These are phyloP conservation scores for Nasonovia ribisnigri DNA, from an alignment of 2,888 invertebrate genomes.

Conservation along the genomic window DNA sequence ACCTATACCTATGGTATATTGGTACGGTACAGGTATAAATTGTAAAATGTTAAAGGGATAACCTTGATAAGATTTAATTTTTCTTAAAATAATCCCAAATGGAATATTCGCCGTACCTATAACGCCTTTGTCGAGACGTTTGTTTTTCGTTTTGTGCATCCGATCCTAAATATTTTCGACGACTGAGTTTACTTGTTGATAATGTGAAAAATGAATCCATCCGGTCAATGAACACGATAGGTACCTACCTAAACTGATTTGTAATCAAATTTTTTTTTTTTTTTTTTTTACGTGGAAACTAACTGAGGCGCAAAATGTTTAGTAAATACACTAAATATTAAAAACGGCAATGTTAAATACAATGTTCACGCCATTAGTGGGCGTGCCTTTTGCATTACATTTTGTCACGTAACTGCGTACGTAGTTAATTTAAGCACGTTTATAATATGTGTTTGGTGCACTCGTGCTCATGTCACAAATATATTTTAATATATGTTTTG, in stretches of 20 bases:
- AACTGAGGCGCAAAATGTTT: not conserved
- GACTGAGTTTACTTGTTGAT: not conserved
- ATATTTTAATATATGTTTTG: not conserved
- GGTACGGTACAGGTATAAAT: not conserved
- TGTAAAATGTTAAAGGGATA: not conserved
- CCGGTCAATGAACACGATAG: not conserved
- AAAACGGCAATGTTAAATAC: slow-evolving; percentile 18
- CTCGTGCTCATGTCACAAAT: not conserved
- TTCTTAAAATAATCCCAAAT: not conserved
- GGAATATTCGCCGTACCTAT: not conserved
- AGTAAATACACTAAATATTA: not conserved
- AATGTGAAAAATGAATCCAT: not conserved
- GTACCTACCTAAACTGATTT: not conserved
- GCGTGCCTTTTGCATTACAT: not conserved
- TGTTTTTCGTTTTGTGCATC: not conserved
- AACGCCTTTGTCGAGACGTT: not conserved
- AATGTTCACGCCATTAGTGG: slow-evolving; percentile 17
- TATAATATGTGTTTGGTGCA: not conserved
- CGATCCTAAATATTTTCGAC: not conserved
- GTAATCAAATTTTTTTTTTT: not conserved
- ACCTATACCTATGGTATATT: too few species aligned
- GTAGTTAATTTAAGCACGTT: slow-evolving; percentile 37
- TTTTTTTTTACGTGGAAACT: not conserved
- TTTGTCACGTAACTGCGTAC: slow-evolving; percentile 37
- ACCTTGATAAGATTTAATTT: not conserved